Percentiles rank a stretch among this genome's conserved stretches.
These are phyloP conservation scores for Ctenosaura bakeri DNA, from an alignment of 2,797 vertebrate species.

Conservation along the genomic window DNA sequence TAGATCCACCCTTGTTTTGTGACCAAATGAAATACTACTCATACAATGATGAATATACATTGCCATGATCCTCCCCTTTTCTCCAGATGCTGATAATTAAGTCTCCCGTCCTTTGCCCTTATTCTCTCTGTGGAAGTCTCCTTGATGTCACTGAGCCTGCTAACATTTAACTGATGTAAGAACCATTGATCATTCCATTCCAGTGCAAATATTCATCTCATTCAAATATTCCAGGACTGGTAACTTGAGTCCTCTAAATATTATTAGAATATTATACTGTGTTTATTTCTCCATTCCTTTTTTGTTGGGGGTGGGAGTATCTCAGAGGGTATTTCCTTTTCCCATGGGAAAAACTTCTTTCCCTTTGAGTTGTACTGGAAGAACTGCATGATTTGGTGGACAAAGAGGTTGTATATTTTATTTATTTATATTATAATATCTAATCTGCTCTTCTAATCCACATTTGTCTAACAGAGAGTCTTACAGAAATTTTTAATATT, in stretches of 20 bases:
- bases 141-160: not conserved
- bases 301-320: not conserved
- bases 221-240: not conserved
- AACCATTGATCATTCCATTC: not conserved
- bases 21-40: not conserved
- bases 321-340: not conserved
- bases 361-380: not conserved
- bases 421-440: not conserved
- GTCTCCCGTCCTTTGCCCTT: not conserved
- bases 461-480: not conserved
- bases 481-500: not conserved
- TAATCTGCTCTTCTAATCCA: not conserved
- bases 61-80: not conserved
- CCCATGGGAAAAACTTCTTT: not conserved
- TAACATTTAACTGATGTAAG: not conserved
- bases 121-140: not conserved
- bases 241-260: not conserved
- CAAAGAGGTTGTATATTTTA: not conserved
- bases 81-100: not conserved
- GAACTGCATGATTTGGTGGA: not conserved
- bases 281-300: not conserved
- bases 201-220: not conserved
- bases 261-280: not conserved
- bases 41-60: constrained; percentile 13
- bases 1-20: not conserved